Base-by-base conservation (phyloP, 2,113 vertebrate genomes). In the Lasiurus borealis region DNA sequence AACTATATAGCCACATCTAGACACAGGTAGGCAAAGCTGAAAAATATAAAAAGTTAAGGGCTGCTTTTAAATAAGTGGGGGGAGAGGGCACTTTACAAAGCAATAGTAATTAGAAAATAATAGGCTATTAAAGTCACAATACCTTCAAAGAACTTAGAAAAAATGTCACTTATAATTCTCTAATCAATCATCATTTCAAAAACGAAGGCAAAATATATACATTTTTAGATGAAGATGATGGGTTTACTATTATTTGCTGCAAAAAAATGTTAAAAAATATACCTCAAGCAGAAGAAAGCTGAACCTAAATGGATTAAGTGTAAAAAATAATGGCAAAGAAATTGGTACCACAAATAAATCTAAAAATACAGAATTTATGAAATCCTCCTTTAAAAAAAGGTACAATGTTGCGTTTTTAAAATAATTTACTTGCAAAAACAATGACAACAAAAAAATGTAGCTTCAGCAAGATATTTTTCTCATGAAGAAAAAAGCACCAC, bases 381-480 rank as follows among this genome's bases (percentile, higher is more conserved):
- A 92, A 90, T 31, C 40, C 27, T 62, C 64, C 59, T 62, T 88
- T 57, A 92, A 89, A 76, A 66, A 96, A 92, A 87, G 18, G 46
- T 80, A 93, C 13, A 16, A 91, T 18, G 36, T 36, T 88, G 16
- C 64, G 69, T 52, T 88, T 93, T 66, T 83, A 10, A 88, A 85
- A 16, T 80, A 88, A 88, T 46, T 91, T 48, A 91, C 8, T 52
- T 75, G 40, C 6, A 85, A 27, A 54, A 85, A 23, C 48, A 73
- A 66, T 27, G 44, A 23, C 27, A 34, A 40, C 54, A 82, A 40
- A 36, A 14, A 69, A 93, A 25, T 6, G 69, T 2, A 29, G 48
- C 72, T 88, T 96, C 40, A 85, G 19, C 48, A 85, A 78, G 73
- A 76, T 21, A 91, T 23, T 54, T 80, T 95, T 80, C 93, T 77